Evolutionary conservation across 2,113 vertebrate genomes (phyloP), one percentile per base, ranked within the genome.

Genomic region (Platichthys stellatus): DNA sequence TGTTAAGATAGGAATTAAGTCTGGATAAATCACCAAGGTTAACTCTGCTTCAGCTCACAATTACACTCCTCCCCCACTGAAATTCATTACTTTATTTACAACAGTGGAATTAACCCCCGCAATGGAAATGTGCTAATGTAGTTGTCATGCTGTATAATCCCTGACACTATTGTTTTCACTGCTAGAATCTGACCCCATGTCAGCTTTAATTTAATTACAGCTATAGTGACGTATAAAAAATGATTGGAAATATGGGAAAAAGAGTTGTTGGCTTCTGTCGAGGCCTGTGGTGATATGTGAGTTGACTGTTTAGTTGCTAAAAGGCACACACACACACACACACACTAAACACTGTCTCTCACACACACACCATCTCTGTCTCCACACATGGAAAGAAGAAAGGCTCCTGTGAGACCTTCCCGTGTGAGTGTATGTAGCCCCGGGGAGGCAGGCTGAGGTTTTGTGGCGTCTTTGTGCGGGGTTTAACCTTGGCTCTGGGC

Each of bases 401-500:
- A 91, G 83, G 63, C 81, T 87, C 88, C 78, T 81, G 83, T 53
- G 68, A 80, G 77, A 65, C 63, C 59, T 43, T 83, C 47, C 79
- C 69, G 79, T 86, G 89, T 87, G 83, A 81, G 80, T 68, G 81
- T 71, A 54, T 75, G 90, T 85, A 47, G 83, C 90, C 89, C 84
- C 68, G 38, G 89, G 84, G 87, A 90, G 80, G 83, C 85, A 57
- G 86, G 78, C 85, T 60, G 90, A 76, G 92, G 86, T 86, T 93
- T 87, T 80, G 83, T 83, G 85, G 88, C 80, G 86, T 90, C 88
- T 93, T 90, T 93, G 91, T 91, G 90, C 76, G 51, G 86, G 87
- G 79, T 88, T 92, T 94, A 92, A 93, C 91, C 88, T 92, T 93
- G 91, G 86, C 89, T 90, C 74, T 75, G 75, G 92, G 88, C 90